Evolutionary conservation across 2,113 vertebrate genomes (phyloP), one percentile per base, ranked within the genome.

Genomic region (Xiphophorus maculatus): DNA sequence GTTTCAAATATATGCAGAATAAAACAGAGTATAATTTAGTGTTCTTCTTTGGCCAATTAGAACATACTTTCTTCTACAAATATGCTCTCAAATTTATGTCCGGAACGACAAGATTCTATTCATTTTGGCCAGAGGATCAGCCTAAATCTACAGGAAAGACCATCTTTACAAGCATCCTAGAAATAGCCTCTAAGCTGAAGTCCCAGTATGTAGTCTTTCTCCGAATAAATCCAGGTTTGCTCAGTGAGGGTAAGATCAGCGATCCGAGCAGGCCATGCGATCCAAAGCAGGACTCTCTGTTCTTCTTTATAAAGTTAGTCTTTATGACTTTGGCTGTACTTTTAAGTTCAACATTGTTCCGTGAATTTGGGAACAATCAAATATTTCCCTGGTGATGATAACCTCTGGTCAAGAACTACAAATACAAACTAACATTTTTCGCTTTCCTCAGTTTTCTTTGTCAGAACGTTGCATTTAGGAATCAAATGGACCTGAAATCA

Each of bases 211-310:
- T 69, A 64, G 27, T 25, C 27, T 51, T 42, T 42, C 42, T 51
- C 58, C 13, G 1, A 40, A 33, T 69, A 33, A 69, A 33, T 51
- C 62, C 62, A 48, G 67, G 32, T 61, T 9, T 44, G 63, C 32
- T 74, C 33, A 40, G 63, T 8, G 28, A 66, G 11, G 61, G 70
- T 70, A 29, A 69, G 14, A 32, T 51, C 77, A 69, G 71, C 19
- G 29, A 29, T 74, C 28, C 61, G 67, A 61, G 67, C 42, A 44
- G 62, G 30, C 37, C 40, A 28, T 13, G 54, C 44, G 27, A 37
- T 63, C 32, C 64, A 27, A 29, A 33, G 54, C 70, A 0, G 40
- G 54, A 67, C 65, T 79, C 51, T 12, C 37, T 64, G 60, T 65
- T 70, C 29, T 42, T 42, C 60, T 40, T 25, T 0, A 19, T 54